phyloP scores from a whole-genome alignment of 2,888 invertebrate genomes.

The Sarcophaga caerulescens region DNA sequence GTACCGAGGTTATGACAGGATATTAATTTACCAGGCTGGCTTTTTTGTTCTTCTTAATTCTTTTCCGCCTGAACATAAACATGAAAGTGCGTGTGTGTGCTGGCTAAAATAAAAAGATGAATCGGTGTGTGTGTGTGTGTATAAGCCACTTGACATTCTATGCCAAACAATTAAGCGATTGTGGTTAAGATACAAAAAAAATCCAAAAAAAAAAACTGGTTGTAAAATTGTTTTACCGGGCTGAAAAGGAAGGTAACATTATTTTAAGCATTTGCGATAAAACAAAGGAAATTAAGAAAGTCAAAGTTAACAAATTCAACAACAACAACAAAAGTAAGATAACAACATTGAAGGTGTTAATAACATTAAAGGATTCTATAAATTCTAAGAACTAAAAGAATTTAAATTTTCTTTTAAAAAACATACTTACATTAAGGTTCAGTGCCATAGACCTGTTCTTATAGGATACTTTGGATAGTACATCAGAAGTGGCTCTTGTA shows the following conservation, averaged over 20 bases:
- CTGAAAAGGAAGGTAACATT: conserved; percentile 30
- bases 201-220: background rate
- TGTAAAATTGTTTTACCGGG: conserved; percentile 33
- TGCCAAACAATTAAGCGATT: conserved; percentile 63
- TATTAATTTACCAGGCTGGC: conserved; percentile 59
- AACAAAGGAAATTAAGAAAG: conserved; percentile 28
- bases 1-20: conserved; percentile 63
- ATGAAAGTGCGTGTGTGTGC: background rate
- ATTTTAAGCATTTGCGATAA: conserved; percentile 47
- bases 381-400: background rate
- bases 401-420: background rate
- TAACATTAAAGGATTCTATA: background rate
- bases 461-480: no score
- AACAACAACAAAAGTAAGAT: no score
- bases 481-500: no score
- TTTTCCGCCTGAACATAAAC: no score
- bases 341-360: no score
- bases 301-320: background rate
- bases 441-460: no score
- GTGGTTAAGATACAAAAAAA: conserved; percentile 38
- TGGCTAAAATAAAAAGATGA: conserved; percentile 2
- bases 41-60: conserved; percentile 8
- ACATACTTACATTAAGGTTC: no score
- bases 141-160: conserved; percentile 49
- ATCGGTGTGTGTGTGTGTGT: conserved; percentile 3